A percentile compares a stretch with the other conserved stretches of the same genome.
phyloP scores from a whole-genome alignment of 2,888 invertebrate genomes.

The Meloe dianella region DNA sequence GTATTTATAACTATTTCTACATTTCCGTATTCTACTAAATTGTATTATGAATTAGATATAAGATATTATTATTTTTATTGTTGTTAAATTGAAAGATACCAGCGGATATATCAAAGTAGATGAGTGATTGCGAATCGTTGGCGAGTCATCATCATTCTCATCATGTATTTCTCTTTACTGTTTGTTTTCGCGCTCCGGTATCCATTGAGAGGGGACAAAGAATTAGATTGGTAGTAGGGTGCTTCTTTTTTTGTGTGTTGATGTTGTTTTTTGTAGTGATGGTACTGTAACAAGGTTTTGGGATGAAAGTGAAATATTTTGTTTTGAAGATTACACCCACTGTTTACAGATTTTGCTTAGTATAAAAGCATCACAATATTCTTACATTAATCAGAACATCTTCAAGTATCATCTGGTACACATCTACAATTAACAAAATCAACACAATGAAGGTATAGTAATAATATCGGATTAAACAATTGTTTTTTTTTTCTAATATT shows the following conservation, averaged over 20 bases:
- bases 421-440: slow-evolving; percentile 13
- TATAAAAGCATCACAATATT: slow-evolving; percentile 52
- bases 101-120: slow-evolving; percentile 19
- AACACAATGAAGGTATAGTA: slow-evolving; percentile 24
- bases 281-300: slow-evolving; percentile 52
- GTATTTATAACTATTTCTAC: slow-evolving; percentile 39
- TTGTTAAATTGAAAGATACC: background rate
- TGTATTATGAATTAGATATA: background rate
- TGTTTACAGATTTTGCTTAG: slow-evolving; percentile 44
- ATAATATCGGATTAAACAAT: background rate
- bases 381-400: slow-evolving; percentile 44
- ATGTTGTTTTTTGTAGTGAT: slow-evolving; percentile 40
- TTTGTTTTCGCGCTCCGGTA: slow-evolving; percentile 24
- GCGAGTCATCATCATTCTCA: slow-evolving; percentile 25
- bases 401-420: slow-evolving; percentile 33
- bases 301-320: slow-evolving; percentile 55
- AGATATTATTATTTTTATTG: background rate
- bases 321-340: slow-evolving; percentile 50
- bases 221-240: slow-evolving; percentile 41
- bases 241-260: slow-evolving; percentile 11
- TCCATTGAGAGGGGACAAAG: slow-evolving; percentile 25
- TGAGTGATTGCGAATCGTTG: slow-evolving; percentile 24
- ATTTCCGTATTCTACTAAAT: background rate
- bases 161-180: slow-evolving; percentile 12
- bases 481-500: slow-evolving; percentile 11